A percentile compares a stretch with the other conserved stretches of the same genome.
phyloP scores from a whole-genome alignment of 1,140 invertebrate genomes.

The Diachasma alloeum region DNA sequence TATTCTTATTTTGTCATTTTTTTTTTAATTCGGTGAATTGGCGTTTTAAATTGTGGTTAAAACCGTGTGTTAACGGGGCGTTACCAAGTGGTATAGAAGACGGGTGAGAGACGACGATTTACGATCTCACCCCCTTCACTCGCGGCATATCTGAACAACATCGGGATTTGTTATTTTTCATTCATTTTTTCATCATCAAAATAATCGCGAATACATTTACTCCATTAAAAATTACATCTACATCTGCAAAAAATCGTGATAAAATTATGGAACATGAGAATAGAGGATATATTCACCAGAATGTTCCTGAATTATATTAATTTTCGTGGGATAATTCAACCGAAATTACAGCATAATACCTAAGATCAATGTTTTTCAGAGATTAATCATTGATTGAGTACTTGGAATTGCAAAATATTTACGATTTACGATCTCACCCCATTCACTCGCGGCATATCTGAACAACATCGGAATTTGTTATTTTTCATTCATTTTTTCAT shows the following conservation, averaged over 20 bases:
- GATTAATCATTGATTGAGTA: not conserved
- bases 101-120: constrained; percentile 43
- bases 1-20: not conserved
- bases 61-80: constrained; percentile 51
- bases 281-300: no score
- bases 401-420: not conserved
- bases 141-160: not conserved
- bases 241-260: no score
- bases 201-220: not conserved
- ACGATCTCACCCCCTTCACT: constrained; percentile 40
- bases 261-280: no score
- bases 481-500: not conserved
- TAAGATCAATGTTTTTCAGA: no score
- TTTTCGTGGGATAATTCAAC: no score
- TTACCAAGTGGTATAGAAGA: constrained; percentile 34
- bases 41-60: constrained; percentile 17
- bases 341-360: no score
- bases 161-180: not conserved
- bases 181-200: not conserved
- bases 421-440: constrained; percentile 47
- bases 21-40: not conserved
- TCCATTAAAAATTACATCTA: no score
- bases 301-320: no score
- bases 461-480: not conserved
- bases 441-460: not conserved